Conservation (phyloP, 2,888 invertebrate genomes). For the Molorchus minor region DNA sequence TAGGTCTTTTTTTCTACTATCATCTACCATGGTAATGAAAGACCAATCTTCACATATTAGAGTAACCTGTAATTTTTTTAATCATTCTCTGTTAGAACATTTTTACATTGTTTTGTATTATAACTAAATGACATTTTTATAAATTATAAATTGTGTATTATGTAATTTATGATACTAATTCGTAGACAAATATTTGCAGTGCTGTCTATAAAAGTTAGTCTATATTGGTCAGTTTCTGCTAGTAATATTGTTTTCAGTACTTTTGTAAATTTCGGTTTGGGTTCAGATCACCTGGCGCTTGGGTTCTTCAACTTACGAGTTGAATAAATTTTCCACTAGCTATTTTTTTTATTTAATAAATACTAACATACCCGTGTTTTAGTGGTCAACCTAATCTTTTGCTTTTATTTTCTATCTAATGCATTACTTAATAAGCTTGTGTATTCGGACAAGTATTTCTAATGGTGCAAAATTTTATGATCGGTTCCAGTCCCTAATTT, state of each 20-base stretch:
- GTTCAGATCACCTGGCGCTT: slow-evolving; percentile 59
- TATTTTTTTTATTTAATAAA: slow-evolving; percentile 16
- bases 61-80: neutral
- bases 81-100: too few species aligned
- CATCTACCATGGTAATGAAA: too few species aligned
- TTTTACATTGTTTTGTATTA: too few species aligned
- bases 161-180: too few species aligned
- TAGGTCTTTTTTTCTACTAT: too few species aligned
- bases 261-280: slow-evolving; percentile 59
- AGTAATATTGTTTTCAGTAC: slow-evolving; percentile 17
- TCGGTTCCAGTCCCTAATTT: slow-evolving; percentile 61
- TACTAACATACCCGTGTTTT: slow-evolving; percentile 28
- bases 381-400: slow-evolving; percentile 8
- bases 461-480: slow-evolving; percentile 24
- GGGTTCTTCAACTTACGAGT: slow-evolving; percentile 49
- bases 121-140: too few species aligned
- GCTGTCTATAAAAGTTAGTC: slow-evolving; percentile 20
- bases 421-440: slow-evolving; percentile 18
- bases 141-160: too few species aligned
- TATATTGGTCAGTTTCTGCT: slow-evolving; percentile 20
- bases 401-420: slow-evolving; percentile 10
- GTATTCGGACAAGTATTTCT: slow-evolving; percentile 22
- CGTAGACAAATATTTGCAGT: too few species aligned
- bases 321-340: slow-evolving; percentile 24
- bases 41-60: too few species aligned